Percentiles rank a stretch among this genome's conserved stretches.
These are phyloP conservation scores for Hypomecis atomaria DNA, from an alignment of 2,888 invertebrate genomes.

Conservation along the genomic window DNA sequence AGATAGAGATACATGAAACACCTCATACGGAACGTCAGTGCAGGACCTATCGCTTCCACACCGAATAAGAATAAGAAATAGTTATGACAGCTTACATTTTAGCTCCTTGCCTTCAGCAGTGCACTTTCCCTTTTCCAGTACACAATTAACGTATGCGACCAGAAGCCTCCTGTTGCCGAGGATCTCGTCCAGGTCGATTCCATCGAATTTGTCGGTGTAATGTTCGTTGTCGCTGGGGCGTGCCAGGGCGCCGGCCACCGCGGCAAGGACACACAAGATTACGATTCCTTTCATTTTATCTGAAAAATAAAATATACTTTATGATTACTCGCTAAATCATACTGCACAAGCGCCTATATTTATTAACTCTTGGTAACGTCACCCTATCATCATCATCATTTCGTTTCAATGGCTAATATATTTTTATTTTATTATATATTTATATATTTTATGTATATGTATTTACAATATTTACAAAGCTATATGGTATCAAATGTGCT, in stretches of 20 bases:
- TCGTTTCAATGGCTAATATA: too few relatives aligned
- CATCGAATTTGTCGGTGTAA: constrained; percentile 88
- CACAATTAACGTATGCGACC: constrained; percentile 87
- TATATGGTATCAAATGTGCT: too few relatives aligned
- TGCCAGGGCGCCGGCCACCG: constrained; percentile 53
- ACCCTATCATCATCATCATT: too few relatives aligned
- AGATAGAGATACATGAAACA: too few relatives aligned
- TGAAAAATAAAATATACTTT: constrained; percentile 29
- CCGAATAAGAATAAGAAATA: background rate
- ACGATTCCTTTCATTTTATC: constrained; percentile 33
- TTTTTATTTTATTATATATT: too few relatives aligned
- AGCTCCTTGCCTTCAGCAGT: constrained; percentile 88
- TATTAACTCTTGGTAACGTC: too few relatives aligned
- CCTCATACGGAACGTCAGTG: too few relatives aligned
- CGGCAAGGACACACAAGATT: constrained; percentile 53
- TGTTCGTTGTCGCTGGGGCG: constrained; percentile 30
- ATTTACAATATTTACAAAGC: too few relatives aligned
- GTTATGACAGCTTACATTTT: constrained; percentile 82
- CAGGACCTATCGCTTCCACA: too few relatives aligned
- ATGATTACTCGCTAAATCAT: too few relatives aligned
- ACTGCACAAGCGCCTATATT: too few relatives aligned
- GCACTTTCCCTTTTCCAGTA: constrained; percentile 86
- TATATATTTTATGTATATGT: too few relatives aligned
- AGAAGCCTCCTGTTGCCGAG: constrained; percentile 86
- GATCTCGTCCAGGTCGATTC: constrained; percentile 87